Conservation (phyloP, 2,888 invertebrate genomes). For the Clusia tigrina region DNA sequence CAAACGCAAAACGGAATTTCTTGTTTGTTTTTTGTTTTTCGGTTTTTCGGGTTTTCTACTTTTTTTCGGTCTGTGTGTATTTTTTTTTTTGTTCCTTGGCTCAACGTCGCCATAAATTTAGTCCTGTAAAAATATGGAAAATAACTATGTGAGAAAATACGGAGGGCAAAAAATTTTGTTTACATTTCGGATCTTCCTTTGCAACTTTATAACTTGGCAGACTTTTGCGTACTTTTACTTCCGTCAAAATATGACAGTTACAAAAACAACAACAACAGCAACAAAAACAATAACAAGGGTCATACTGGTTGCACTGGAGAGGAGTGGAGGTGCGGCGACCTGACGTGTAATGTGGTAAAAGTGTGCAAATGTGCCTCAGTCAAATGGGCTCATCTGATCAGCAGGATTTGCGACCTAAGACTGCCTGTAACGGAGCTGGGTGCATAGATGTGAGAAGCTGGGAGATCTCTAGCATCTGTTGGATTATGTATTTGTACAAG, state of each 20-base stretch:
- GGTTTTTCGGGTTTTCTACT: not conserved
- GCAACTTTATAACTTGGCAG: constrained; percentile 19
- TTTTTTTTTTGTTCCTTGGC: not conserved
- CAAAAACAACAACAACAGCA: constrained; percentile 9
- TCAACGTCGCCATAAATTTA: constrained; percentile 20
- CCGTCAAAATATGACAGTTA: constrained; percentile 14
- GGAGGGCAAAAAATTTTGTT: constrained; percentile 11
- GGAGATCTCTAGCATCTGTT: no score
- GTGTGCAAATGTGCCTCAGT: no score
- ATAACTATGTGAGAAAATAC: constrained; percentile 1
- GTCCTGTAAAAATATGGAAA: constrained; percentile 22
- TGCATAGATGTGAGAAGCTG: no score
- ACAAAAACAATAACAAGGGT: constrained; percentile 18
- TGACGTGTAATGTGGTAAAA: no score
- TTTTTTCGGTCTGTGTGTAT: not conserved
- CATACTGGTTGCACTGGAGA: not conserved
- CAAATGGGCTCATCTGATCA: no score
- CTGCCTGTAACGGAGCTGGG: no score
- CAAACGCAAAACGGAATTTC: constrained; percentile 26
- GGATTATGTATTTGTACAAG: no score
- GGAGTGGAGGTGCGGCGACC: no score
- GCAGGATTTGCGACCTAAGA: no score
- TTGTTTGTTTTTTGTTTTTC: not conserved
- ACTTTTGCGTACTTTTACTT: constrained; percentile 11
- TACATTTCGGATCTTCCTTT: constrained; percentile 14